Conservation (phyloP, 2,888 invertebrate species). For the Diarsia mendica region DNA sequence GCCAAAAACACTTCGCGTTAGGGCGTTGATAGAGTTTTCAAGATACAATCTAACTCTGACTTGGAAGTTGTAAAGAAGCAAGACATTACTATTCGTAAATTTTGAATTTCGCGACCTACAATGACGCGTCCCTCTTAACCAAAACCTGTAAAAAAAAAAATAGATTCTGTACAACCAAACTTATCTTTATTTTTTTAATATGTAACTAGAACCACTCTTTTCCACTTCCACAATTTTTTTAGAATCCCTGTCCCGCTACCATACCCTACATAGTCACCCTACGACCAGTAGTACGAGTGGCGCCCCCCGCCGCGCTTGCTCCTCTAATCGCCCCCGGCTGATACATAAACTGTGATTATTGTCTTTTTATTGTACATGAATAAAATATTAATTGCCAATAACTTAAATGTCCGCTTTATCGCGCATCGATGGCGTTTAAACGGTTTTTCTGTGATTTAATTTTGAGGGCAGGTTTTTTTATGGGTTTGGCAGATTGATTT, state of each 20-base stretch:
- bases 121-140: too few species aligned
- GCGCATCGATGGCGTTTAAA: conserved; percentile 50
- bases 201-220: too few species aligned
- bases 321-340: conserved; percentile 80
- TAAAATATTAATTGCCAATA: conserved; percentile 77
- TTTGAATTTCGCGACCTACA: too few species aligned
- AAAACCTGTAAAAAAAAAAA: too few species aligned
- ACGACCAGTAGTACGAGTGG: conserved; percentile 37
- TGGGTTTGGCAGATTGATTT: not conserved
- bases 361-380: conserved; percentile 82
- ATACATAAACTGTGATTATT: conserved; percentile 86
- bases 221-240: not conserved
- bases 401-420: conserved; percentile 61
- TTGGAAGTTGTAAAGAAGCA: too few species aligned
- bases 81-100: too few species aligned
- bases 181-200: too few species aligned
- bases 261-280: conserved; percentile 34
- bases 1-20: too few species aligned
- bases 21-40: too few species aligned
- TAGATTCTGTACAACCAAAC: too few species aligned
- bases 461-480: conserved; percentile 22
- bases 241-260: not conserved
- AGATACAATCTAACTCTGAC: too few species aligned
- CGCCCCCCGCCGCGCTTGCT: conserved; percentile 62
- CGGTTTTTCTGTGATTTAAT: conserved; percentile 41